phyloP scores from a whole-genome alignment of 1,140 invertebrate genomes.

The Phenacoccus solenopsis region DNA sequence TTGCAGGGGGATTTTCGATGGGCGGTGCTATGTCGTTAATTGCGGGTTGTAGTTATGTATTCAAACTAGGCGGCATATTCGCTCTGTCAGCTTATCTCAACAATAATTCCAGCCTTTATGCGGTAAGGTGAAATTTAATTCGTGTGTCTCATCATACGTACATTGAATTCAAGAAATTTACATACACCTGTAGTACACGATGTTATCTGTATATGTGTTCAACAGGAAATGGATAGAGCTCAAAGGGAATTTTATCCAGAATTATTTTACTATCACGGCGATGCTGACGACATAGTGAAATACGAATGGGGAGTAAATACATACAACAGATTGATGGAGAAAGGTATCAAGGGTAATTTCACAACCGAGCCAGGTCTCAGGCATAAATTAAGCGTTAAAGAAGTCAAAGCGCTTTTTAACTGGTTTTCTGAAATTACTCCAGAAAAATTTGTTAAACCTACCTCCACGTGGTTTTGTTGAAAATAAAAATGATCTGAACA shows the following conservation, averaged over 20 bases:
- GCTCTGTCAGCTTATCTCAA: conserved; percentile 58
- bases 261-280: conserved; percentile 35
- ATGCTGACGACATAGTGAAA: conserved; percentile 39
- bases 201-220: neutral
- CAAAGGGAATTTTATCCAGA: conserved; percentile 25
- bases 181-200: too few relatives aligned
- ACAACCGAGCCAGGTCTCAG: conserved; percentile 35
- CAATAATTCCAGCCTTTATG: conserved; percentile 42
- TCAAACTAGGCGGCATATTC: conserved; percentile 50
- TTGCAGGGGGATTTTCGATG: conserved; percentile 60
- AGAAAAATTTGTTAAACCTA: neutral
- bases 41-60: conserved; percentile 45
- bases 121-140: too few relatives aligned
- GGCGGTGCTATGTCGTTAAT: conserved; percentile 55
- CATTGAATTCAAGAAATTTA: too few relatives aligned
- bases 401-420: conserved; percentile 37
- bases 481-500: too few relatives aligned
- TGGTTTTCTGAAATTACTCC: conserved; percentile 36
- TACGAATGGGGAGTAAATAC: conserved; percentile 40
- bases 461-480: neutral
- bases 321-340: conserved; percentile 34
- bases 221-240: neutral
- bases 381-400: conserved; percentile 40
- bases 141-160: too few relatives aligned
- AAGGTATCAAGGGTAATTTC: conserved; percentile 40